Evolutionary conservation across 2,113 vertebrate genomes (phyloP).

Genomic region (Gopherus flavomarginatus): DNA sequence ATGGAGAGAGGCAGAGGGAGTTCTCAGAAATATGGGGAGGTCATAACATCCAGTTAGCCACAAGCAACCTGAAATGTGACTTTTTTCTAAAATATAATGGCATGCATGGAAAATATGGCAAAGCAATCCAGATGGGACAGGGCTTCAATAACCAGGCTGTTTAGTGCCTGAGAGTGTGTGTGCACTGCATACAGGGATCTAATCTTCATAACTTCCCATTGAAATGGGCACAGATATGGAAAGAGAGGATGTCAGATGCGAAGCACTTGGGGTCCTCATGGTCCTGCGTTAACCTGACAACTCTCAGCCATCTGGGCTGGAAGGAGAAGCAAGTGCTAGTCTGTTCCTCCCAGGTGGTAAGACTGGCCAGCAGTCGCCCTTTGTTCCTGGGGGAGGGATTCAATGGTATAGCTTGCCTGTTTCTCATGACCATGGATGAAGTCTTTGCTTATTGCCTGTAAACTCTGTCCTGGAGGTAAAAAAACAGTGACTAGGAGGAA

Average conservation of each 20-base stretch:
- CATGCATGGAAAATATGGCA: not conserved
- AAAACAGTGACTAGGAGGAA: not conserved
- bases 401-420: not conserved
- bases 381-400: not conserved
- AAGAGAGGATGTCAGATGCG: not conserved
- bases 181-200: not conserved
- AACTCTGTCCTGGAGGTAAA: not conserved
- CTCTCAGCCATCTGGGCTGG: not conserved
- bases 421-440: not conserved
- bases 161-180: too few relatives aligned
- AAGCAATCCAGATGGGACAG: not conserved
- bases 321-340: not conserved
- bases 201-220: not conserved
- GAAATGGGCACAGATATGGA: not conserved
- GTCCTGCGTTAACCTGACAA: too few relatives aligned
- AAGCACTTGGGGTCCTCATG: not conserved
- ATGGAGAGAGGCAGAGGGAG: not conserved
- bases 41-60: too few relatives aligned
- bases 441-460: not conserved
- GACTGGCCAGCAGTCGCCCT: not conserved
- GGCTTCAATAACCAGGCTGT: not conserved
- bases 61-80: not conserved
- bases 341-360: not conserved
- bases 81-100: not conserved
- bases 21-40: not conserved